A percentile compares a stretch with the other conserved stretches of the same genome.
These are phyloP conservation scores for Antennarius striatus DNA, from an alignment of 2,113 vertebrate genomes.

Conservation along the genomic window DNA sequence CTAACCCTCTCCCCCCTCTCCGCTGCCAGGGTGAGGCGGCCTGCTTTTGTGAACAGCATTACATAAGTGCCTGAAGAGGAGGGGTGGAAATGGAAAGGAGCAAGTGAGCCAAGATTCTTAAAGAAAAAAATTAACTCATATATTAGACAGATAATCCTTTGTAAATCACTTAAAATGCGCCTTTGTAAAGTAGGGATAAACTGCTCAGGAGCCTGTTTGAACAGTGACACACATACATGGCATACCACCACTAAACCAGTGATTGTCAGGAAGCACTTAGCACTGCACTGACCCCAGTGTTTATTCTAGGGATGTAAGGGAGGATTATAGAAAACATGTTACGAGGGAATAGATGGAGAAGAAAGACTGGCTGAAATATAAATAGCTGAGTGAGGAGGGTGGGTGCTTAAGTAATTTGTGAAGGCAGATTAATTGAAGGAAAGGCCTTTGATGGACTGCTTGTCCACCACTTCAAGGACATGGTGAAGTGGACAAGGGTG, in stretches of 20 bases:
- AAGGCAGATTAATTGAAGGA: conserved; percentile 49
- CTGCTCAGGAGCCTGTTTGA: conserved; percentile 64
- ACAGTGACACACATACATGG: conserved; percentile 25
- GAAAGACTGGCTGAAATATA: conserved; percentile 12
- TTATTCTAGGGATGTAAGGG: conserved; percentile 32
- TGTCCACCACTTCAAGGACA: conserved; percentile 63
- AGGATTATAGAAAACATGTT: conserved; percentile 44
- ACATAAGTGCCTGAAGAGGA: conserved; percentile 59
- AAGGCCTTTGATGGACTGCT: conserved; percentile 62
- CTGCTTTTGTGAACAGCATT: conserved; percentile 74
- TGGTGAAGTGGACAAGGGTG: conserved; percentile 9
- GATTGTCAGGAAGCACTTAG: conserved; percentile 73
- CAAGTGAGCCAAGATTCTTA: conserved; percentile 30
- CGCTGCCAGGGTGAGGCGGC: conserved; percentile 34
- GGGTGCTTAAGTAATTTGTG: conserved; percentile 60
- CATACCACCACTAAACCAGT: conserved; percentile 35
- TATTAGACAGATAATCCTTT: conserved; percentile 68
- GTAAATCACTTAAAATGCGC: conserved; percentile 65
- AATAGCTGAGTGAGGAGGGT: conserved; percentile 23
- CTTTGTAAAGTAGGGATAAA: conserved; percentile 69
- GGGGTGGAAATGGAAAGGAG: conserved; percentile 8
- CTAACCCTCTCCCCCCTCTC: conserved; percentile 23
- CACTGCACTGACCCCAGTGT: conserved; percentile 62
- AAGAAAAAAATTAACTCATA: conserved; percentile 49
- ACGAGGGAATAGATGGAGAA: conserved; percentile 27